phyloP scores from a whole-genome alignment of 2,888 invertebrate species.

The Melanostoma mellinum region DNA sequence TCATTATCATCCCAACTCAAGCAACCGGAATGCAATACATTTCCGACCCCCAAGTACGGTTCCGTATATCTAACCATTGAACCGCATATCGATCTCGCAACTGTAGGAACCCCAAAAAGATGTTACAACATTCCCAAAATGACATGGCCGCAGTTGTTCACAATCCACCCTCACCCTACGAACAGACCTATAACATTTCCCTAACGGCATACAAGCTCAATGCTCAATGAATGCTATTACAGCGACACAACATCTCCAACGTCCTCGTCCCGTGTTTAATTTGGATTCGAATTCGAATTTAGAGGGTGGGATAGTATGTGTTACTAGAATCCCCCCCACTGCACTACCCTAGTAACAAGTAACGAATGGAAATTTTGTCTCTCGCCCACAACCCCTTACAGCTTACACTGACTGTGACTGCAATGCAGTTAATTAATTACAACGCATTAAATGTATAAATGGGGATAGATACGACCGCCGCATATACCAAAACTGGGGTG shows the following conservation, averaged over 20 bases:
- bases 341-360: conserved; percentile 12
- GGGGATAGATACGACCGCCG: conserved; percentile 36
- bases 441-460: conserved; percentile 70
- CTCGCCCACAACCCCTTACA: conserved; percentile 39
- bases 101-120: conserved; percentile 29
- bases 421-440: conserved; percentile 73
- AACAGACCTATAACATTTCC: conserved; percentile 38
- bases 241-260: conserved; percentile 64
- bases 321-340: conserved; percentile 15
- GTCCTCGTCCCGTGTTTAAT: conserved; percentile 67
- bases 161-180: conserved; percentile 3
- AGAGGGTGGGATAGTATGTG: conserved; percentile 56
- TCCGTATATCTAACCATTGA: conserved; percentile 24
- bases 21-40: conserved; percentile 60
- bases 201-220: conserved; percentile 1
- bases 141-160: conserved; percentile 70
- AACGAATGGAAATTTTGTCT: conserved; percentile 60
- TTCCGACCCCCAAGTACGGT: conserved; percentile 20
- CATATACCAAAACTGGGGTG: conserved; percentile 19
- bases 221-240: conserved; percentile 59
- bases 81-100: conserved; percentile 62
- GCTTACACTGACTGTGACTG: conserved; percentile 16
- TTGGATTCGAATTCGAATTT: conserved; percentile 54
- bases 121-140: conserved; percentile 64
- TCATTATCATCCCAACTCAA: conserved; percentile 56